Base-by-base conservation (phyloP, 1,140 invertebrate species). In the Brachionus rubens region DNA sequence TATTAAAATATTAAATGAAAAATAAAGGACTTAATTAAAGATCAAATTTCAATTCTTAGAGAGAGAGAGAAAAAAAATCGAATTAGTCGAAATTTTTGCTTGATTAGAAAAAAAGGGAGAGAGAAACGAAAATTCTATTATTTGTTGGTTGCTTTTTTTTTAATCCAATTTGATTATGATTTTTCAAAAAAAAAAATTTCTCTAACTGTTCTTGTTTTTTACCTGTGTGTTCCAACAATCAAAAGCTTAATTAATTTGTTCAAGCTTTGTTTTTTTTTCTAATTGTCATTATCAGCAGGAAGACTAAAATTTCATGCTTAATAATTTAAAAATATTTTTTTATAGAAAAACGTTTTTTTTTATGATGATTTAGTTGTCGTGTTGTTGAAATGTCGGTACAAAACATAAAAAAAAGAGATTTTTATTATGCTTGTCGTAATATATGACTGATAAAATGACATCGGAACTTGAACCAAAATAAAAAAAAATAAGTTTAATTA, bases 251-350 rank as follows among this genome's bases (percentile, higher is more conserved):
- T 65, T 65, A 65, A 43, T 65, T 65, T 65, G 54, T 59, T 59
- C 54, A 59, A 28, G 54, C 54, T 59, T 59, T 30, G n/a, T 59
- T 33, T n/a, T 33, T 59, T 28, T 33, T 36, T 59, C 30, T 28
- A 33, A 56, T 62, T 40, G 56, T 62, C 59, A 65, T 65, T 65
- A 65, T 65, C 59, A 65, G 59, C 59, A 65, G 59, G 59, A 65
- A 65, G 59, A 65, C 33, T 59, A 65, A 24, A 43, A 43, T 65
- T 65, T 65, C 59, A 65, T 65, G 59, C 59, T 65, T 65, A 43
- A 65, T 65, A 65, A 41, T 65, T 65, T 43, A 1, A 43, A 54
- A 50, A 50, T n/a, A n/a, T n/a, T n/a, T 46, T 46, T 14, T 14
- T 14, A 46, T 46, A 7, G 14, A 14, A 46, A 46, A 7, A 7